These are phyloP conservation scores for Tipula confusa DNA, from an alignment of 2,888 invertebrate genomes.

Conservation along the genomic window DNA sequence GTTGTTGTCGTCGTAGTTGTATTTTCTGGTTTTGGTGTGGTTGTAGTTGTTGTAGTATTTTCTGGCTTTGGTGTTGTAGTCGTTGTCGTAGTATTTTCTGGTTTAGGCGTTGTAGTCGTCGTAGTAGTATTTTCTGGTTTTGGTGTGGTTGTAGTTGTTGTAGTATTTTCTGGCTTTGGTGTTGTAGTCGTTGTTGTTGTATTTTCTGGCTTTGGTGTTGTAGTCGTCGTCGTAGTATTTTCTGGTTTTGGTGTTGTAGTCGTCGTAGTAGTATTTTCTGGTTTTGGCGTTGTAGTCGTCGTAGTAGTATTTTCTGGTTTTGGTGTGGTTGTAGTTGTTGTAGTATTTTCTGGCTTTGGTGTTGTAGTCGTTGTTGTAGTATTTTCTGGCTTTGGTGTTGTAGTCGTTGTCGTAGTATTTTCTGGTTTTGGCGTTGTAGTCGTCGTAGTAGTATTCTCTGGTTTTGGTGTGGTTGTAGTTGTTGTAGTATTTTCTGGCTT, in stretches of 20 bases:
- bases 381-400: not conserved
- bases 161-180: no score
- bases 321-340: not conserved
- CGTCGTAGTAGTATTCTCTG: not conserved
- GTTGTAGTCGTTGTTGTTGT: no score
- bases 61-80: not conserved
- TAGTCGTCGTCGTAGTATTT: not conserved
- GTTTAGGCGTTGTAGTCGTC: not conserved
- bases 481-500: not conserved
- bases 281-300: not conserved
- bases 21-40: not conserved
- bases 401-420: not conserved
- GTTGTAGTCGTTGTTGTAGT: not conserved
- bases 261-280: not conserved
- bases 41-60: not conserved
- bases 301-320: not conserved
- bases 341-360: not conserved
- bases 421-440: not conserved
- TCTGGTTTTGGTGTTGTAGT: not conserved
- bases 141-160: no score
- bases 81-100: not conserved
- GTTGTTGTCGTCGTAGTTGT: not conserved
- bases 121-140: not conserved
- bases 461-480: no score
- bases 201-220: not conserved